These are phyloP conservation scores for Penelope pileata DNA, from an alignment of 2,113 vertebrate species.

Conservation along the genomic window DNA sequence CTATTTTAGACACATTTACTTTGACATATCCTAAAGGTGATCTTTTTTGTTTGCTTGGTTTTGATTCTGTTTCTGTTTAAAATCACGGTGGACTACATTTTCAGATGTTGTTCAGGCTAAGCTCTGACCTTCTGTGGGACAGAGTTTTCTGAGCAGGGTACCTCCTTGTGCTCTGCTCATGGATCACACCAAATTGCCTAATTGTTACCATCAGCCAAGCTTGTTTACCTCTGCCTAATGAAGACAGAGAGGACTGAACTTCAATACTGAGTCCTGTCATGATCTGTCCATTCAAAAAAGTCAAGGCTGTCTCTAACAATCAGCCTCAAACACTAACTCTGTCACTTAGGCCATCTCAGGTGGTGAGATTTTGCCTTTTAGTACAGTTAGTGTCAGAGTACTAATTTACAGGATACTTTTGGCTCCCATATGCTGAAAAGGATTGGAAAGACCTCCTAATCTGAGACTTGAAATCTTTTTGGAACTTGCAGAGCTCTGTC, in stretches of 20 bases:
- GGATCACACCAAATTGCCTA: not conserved
- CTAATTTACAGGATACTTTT: not conserved
- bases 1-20: not conserved
- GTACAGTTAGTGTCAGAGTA: not conserved
- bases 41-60: not conserved
- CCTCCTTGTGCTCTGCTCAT: not conserved
- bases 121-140: not conserved
- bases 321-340: not conserved
- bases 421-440: not conserved
- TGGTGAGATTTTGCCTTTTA: not conserved
- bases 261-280: not conserved
- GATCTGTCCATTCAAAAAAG: not conserved
- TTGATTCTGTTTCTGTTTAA: not conserved
- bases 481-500: not conserved
- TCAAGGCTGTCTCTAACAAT: not conserved
- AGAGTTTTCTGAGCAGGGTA: not conserved
- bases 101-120: not conserved
- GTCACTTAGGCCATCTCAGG: not conserved
- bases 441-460: not conserved
- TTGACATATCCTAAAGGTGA: not conserved
- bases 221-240: not conserved
- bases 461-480: not conserved
- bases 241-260: not conserved
- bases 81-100: not conserved
- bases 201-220: not conserved